A percentile compares a stretch with the other conserved stretches of the same genome.
phyloP scores from a whole-genome alignment of 2,888 invertebrate genomes.

The Drosophila meridionalis region DNA sequence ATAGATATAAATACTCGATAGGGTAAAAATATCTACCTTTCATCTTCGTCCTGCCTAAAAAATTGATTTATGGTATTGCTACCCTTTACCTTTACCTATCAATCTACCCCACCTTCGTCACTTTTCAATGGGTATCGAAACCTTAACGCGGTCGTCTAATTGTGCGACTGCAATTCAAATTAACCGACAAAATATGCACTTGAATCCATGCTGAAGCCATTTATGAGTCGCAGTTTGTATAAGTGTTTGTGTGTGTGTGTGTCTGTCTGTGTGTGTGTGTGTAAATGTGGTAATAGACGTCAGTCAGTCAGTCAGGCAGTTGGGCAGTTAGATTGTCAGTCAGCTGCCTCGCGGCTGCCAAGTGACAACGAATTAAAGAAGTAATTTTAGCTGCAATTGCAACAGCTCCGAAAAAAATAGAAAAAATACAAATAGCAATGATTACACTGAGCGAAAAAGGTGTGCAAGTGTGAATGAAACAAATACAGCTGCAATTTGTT shows the following conservation, averaged over 20 bases:
- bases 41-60: neutral
- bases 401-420: constrained; percentile 46
- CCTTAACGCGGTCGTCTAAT: constrained; percentile 36
- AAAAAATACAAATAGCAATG: constrained; percentile 24
- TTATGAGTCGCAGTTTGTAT: constrained; percentile 17
- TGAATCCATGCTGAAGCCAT: constrained; percentile 37
- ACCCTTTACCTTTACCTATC: fast-evolving
- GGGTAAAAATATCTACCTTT: no score
- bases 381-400: constrained; percentile 62
- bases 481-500: neutral
- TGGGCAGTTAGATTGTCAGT: constrained; percentile 60
- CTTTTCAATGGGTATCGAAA: neutral
- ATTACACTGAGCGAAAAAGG: constrained; percentile 45
- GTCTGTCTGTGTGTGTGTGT: constrained; percentile 26
- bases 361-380: constrained; percentile 55
- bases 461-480: neutral
- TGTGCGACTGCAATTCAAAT: constrained; percentile 57
- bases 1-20: no score
- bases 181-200: constrained; percentile 59
- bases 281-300: constrained; percentile 59
- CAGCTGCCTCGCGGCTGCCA: constrained; percentile 49
- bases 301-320: constrained; percentile 54
- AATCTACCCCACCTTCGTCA: neutral
- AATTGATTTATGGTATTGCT: neutral
- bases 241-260: constrained; percentile 1